Conservation (phyloP, 2,113 vertebrate species). For the Cranoglanis bouderius region DNA sequence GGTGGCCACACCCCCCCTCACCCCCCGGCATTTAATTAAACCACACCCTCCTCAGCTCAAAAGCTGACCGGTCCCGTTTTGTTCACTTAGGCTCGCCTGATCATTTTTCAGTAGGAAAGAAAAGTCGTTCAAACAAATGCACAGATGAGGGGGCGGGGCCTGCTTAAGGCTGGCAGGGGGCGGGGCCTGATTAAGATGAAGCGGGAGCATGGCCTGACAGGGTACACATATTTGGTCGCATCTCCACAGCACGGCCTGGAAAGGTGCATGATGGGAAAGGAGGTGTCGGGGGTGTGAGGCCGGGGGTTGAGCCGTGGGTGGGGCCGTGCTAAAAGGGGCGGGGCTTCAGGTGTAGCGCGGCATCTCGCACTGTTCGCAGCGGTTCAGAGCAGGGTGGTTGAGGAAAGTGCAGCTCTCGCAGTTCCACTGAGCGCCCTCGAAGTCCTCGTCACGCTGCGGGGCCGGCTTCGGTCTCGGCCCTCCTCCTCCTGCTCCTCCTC, state of each 20-base stretch:
- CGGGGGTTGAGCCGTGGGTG: constrained; percentile 50
- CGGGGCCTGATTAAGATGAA: not conserved
- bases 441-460: constrained; percentile 92
- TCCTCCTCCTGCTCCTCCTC: constrained; percentile 49
- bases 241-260: constrained; percentile 68
- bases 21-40: not conserved
- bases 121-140: constrained; percentile 66
- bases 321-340: constrained; percentile 50
- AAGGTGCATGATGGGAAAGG: not conserved
- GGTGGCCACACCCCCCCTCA: constrained; percentile 54
- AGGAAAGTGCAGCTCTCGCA: constrained; percentile 99
- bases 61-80: constrained; percentile 44
- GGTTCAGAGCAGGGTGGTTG: constrained; percentile 97
- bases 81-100: constrained; percentile 51
- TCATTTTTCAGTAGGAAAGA: constrained; percentile 57
- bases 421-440: constrained; percentile 96
- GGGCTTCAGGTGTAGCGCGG: constrained; percentile 90
- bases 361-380: constrained; percentile 99
- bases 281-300: not conserved
- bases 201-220: constrained; percentile 41
- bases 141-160: constrained; percentile 45
- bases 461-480: constrained; percentile 67
- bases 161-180: not conserved
- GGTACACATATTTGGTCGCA: constrained; percentile 49
- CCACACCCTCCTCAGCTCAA: constrained; percentile 25